Base-by-base conservation (phyloP, 2,888 invertebrate species). In the Orthosia cruda region DNA sequence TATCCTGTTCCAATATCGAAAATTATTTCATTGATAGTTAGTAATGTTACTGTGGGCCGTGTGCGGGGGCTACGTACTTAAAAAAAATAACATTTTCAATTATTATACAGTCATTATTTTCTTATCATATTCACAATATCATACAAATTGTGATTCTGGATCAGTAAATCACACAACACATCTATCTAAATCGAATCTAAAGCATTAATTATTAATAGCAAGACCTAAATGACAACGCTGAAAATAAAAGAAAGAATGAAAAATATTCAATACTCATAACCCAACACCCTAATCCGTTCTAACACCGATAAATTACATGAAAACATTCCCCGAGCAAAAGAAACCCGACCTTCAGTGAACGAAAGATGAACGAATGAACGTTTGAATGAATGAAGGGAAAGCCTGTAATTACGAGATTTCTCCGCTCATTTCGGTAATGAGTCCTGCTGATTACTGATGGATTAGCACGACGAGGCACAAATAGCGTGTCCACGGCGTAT, bases 401-500 rank as follows among this genome's bases (percentile, higher is more conserved):
- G 67, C 50, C 79, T 83, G 77, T 83, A 83, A 81, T 87, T 88
- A 89, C 83, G 71, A 84, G 77, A 83, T 87, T 87, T 84, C 70
- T 77, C 71, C 85, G 81, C 81, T 81, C 81, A 80, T 84, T 77
- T 55, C 74, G 9, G 75, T 80, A 87, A 88, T 84, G 88, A 86
- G 81, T 84, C 72, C 63, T 57, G 64, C 49, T 83, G 80, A 87
- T 87, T 84, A 87, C 83, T 83, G 85, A 83, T 83, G 79, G 86
- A 91, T 90, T 88, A 87, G 66, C 83, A 83, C 85, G 83, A 86
- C 87, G 83, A 63, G 69, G 85, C 85, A 85, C 74, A 82, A 87
- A 85, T 87, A 87, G 78, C 68, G 80, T 85, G 88, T 89, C 83
- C 84, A 77, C 82, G 78, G 79, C 80, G 84, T 90, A 89, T 84